Percentiles rank a stretch among this genome's conserved stretches.
phyloP scores from a whole-genome alignment of 2,113 vertebrate species.

The Strix uralensis region DNA sequence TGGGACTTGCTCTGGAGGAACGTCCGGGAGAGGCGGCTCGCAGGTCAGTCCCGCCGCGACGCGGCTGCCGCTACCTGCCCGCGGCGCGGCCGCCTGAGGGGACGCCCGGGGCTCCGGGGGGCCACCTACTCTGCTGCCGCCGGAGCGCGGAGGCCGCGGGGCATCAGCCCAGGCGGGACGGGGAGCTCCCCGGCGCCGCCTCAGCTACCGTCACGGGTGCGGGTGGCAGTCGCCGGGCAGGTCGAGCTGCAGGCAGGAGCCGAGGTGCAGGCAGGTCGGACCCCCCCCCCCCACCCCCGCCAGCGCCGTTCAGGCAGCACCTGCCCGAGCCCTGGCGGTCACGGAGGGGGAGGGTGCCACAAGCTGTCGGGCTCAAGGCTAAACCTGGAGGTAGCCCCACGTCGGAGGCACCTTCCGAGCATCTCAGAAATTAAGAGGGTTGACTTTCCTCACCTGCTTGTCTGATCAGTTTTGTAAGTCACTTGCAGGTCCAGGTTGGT shows the following conservation, averaged over 20 bases:
- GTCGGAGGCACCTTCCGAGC: not conserved
- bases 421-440: not conserved
- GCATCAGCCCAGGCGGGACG: not conserved
- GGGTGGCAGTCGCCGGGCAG: not conserved
- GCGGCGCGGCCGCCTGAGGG: not conserved
- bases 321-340: not conserved
- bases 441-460: not conserved
- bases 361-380: not conserved
- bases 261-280: not conserved
- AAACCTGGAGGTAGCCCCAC: not conserved
- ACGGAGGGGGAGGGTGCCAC: not conserved
- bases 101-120: too few relatives aligned
- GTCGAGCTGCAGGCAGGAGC: not conserved
- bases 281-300: not conserved
- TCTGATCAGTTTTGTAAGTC: not conserved
- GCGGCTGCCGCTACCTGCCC: not conserved
- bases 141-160: not conserved
- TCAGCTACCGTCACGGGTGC: not conserved
- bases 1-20: conserved; percentile 91
- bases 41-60: conserved; percentile 82
- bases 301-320: not conserved
- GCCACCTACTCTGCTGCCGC: not conserved
- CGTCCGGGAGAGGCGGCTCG: conserved; percentile 87
- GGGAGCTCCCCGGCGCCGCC: not conserved
- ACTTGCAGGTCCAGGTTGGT: not conserved